These are phyloP conservation scores for Tenebrosternarchus preto DNA, from an alignment of 2,113 vertebrate genomes.

Conservation along the genomic window DNA sequence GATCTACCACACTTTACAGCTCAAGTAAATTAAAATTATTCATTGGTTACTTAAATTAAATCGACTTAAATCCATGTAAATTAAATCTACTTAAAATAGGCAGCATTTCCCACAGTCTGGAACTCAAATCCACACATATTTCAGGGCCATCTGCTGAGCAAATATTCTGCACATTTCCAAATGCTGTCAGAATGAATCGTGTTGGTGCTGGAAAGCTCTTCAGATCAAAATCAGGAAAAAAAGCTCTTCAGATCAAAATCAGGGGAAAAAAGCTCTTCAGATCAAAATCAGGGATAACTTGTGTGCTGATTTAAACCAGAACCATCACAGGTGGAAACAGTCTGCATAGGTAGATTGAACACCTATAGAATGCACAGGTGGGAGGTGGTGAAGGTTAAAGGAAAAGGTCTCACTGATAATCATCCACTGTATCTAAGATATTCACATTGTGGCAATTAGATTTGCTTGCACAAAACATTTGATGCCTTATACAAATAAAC, in stretches of 20 bases:
- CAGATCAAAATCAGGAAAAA: neutral
- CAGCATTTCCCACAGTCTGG: neutral
- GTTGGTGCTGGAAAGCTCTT: neutral
- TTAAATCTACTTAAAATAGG: neutral
- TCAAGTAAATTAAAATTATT: slow-evolving; percentile 13
- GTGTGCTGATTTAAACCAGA: no score
- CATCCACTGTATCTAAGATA: no score
- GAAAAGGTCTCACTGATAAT: no score
- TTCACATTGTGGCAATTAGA: no score
- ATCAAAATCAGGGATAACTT: neutral
- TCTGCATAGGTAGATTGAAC: no score
- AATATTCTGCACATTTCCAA: neutral
- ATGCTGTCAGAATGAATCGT: neutral
- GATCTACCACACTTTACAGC: neutral
- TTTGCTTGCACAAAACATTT: no score
- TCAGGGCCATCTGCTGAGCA: slow-evolving; percentile 13
- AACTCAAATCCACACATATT: neutral
- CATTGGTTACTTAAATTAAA: slow-evolving; percentile 6
- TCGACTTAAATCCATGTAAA: neutral
- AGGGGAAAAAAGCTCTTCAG: no score
- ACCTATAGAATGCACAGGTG: no score
- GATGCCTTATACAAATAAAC: no score
- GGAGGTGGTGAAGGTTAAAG: no score
- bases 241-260: no score
- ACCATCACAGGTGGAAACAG: no score